These are phyloP conservation scores for Lycorma delicatula DNA, from an alignment of 1,140 invertebrate species.

Conservation along the genomic window DNA sequence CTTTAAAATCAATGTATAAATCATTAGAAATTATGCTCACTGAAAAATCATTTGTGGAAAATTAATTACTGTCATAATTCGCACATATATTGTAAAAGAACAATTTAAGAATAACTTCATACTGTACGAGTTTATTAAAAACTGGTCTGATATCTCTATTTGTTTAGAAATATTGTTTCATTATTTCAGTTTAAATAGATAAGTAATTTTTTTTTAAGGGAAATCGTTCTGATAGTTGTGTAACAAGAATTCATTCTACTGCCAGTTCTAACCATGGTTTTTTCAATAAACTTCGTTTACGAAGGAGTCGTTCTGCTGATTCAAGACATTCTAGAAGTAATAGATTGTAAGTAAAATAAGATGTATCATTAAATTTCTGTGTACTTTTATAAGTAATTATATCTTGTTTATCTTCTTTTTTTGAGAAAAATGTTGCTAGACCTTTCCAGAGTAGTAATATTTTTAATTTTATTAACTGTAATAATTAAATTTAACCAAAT, in stretches of 20 bases:
- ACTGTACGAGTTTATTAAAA: too few relatives aligned
- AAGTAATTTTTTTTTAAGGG: constrained; percentile 22
- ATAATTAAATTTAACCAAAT: background rate
- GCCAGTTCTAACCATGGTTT: constrained; percentile 22
- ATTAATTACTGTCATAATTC: too few relatives aligned
- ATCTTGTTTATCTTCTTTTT: too few relatives aligned
- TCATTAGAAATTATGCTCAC: too few relatives aligned
- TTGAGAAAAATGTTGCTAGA: background rate
- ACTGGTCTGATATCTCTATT: background rate
- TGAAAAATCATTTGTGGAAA: too few relatives aligned
- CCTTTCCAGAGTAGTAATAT: background rate
- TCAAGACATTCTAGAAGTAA: constrained; percentile 21
- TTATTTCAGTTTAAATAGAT: too few relatives aligned
- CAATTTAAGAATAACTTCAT: too few relatives aligned
- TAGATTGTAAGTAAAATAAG: constrained; percentile 21
- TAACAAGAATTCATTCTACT: constrained; percentile 18
- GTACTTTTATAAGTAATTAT: background rate
- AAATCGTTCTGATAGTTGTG: constrained; percentile 26
- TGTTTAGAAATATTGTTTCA: background rate
- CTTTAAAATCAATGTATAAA: too few relatives aligned
- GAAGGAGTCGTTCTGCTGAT: constrained; percentile 25
- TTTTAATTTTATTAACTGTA: background rate
- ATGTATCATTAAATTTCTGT: background rate
- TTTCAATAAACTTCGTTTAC: constrained; percentile 21
- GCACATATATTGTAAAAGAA: too few relatives aligned